These are phyloP conservation scores for Pantelozetes paolii DNA, from an alignment of 2,888 invertebrate genomes.

Conservation along the genomic window DNA sequence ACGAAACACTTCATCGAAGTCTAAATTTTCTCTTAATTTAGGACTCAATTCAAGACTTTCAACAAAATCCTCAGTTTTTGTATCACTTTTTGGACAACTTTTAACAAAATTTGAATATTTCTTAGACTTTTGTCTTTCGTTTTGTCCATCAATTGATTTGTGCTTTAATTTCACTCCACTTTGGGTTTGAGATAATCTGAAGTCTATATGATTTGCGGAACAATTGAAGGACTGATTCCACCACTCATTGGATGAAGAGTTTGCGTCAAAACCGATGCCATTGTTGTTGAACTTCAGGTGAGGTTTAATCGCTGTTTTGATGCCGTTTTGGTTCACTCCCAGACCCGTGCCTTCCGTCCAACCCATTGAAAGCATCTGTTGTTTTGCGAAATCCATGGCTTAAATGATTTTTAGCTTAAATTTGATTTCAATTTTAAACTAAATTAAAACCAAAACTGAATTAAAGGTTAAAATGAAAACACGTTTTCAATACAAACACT, in stretches of 20 bases:
- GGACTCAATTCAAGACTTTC: background rate
- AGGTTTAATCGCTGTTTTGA: constrained; percentile 41
- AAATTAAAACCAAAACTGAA: too few relatives aligned
- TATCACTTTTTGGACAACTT: constrained; percentile 11
- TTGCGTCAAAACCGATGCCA: constrained; percentile 36
- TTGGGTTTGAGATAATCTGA: constrained; percentile 34
- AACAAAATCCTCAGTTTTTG: background rate
- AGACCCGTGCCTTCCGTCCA: constrained; percentile 44
- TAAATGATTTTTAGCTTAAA: background rate
- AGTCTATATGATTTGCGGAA: constrained; percentile 33
- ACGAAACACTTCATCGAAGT: constrained; percentile 37
- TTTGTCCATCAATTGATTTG: background rate
- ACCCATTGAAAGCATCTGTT: constrained; percentile 42
- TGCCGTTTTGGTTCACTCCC: constrained; percentile 40
- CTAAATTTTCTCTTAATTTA: background rate
- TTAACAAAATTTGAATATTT: constrained; percentile 36
- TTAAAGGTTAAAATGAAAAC: background rate
- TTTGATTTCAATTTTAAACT: background rate
- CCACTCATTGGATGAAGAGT: constrained; percentile 35
- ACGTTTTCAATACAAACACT: too few relatives aligned
- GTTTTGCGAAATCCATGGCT: constrained; percentile 41
- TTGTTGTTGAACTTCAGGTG: constrained; percentile 42
- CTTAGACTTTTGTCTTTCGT: background rate
- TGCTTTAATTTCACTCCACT: constrained; percentile 36
- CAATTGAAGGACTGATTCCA: constrained; percentile 40